Percentiles rank a stretch among this genome's conserved stretches.
Conservation (phyloP, 1,140 invertebrate species). For the Penaeus indicus region DNA sequence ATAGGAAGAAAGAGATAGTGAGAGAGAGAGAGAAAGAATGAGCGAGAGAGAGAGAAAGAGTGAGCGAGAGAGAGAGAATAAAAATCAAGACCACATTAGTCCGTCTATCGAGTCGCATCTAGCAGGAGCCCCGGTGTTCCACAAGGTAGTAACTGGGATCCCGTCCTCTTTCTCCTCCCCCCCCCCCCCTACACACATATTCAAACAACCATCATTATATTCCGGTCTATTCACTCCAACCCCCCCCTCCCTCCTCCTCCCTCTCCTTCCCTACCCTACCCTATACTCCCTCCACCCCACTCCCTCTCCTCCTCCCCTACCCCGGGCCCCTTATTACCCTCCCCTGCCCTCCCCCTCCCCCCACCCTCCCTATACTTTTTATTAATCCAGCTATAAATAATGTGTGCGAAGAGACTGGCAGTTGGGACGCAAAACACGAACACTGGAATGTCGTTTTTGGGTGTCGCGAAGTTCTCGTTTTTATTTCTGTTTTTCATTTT, state of each 20-base stretch:
- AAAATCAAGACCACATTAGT: neutral
- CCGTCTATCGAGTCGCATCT: no score
- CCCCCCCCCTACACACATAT: slow-evolving; percentile 42
- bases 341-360: neutral
- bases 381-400: slow-evolving; percentile 63
- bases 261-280: neutral
- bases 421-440: slow-evolving; percentile 30
- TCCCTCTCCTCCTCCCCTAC: slow-evolving; percentile 6
- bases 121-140: slow-evolving; percentile 47
- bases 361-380: slow-evolving; percentile 50
- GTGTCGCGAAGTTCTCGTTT: neutral
- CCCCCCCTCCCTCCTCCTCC: neutral
- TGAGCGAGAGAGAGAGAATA: neutral
- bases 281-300: neutral
- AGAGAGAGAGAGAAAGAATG: no score
- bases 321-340: neutral
- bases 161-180: slow-evolving; percentile 15
- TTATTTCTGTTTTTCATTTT: neutral
- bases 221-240: slow-evolving; percentile 47
- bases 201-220: slow-evolving; percentile 64
- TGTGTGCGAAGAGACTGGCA: slow-evolving; percentile 47
- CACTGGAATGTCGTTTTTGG: slow-evolving; percentile 15
- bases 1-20: no score
- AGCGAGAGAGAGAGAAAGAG: no score
- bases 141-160: slow-evolving; percentile 23